Evolutionary conservation across 37 sponge, comb jelly and placozoan species (phyloP), one percentile per base, ranked within the genome.

Genomic region (Beroe ovata): DNA sequence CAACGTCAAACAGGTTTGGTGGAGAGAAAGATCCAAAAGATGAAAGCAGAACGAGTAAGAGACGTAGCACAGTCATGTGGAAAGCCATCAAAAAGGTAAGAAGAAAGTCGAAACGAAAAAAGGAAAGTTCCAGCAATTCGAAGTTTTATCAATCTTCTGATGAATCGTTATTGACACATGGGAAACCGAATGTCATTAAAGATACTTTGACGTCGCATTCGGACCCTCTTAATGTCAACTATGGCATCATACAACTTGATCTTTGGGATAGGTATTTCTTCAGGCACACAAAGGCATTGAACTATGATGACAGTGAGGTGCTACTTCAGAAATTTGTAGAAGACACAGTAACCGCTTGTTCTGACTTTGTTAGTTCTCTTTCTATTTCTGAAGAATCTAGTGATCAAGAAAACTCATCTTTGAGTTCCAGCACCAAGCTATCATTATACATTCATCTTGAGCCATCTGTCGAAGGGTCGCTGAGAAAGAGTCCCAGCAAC

Each of bases 181-280:
- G 41, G n/a, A 39, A 35, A 16, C 28, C 41, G 14, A 77, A 33
- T n/a, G 16, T 54, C 8, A 16, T 77, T 1, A 77, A 38, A 40
- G 41, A 77, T 36, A 40, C 41, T 21, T 77, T 77, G 23, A 77
- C 39, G 28, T 77, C 84, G 1, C 21, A 39, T 21, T 39, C 23
- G 21, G 84, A 77, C 41, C 84, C 84, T 11, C 39, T 77, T 11
- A 77, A 77, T 35, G 47, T 77, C 0, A 77, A 42, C 38, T 77
- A 77, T 35, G 25, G 54, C 23, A 11, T 77, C 54, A 39, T 77
- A 18, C 19, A 77, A 20, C 20, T 77, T 2, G 38, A 42, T 26
- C 47, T 42, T 33, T 77, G 84, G 84, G 1, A 77, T 35, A 77
- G 84, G 21, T 77, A 77, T 54, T 42, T 28, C 25, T 77, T 40